phyloP scores from a whole-genome alignment of 2,888 invertebrate species.

The Dolichomitus sp. region DNA sequence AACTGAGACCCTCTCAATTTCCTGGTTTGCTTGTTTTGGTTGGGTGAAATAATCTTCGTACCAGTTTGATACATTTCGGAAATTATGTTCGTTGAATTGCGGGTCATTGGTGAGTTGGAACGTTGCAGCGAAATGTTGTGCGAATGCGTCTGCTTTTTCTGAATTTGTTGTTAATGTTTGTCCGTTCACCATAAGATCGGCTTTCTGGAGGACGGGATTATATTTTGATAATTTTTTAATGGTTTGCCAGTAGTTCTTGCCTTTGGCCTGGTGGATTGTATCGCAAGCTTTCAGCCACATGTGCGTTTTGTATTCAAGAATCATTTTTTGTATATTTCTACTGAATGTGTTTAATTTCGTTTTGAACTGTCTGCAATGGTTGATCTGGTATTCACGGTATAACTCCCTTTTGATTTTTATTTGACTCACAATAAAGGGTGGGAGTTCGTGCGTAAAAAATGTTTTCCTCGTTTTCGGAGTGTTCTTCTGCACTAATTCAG shows the following conservation, averaged over 20 bases:
- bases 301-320: background rate
- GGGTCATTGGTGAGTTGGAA: background rate
- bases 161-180: background rate
- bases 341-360: background rate
- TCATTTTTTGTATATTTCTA: constrained; percentile 18
- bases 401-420: too few relatives aligned
- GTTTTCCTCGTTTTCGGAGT: too few relatives aligned
- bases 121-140: background rate
- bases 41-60: constrained; percentile 2
- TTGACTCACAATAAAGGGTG: too few relatives aligned
- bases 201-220: background rate
- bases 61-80: constrained; percentile 6
- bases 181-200: constrained; percentile 7
- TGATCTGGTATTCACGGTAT: too few relatives aligned
- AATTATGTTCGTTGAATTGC: constrained; percentile 14
- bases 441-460: too few relatives aligned
- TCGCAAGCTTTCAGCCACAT: constrained; percentile 8
- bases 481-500: too few relatives aligned
- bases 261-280: background rate
- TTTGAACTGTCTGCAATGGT: background rate
- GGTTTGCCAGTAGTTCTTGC: constrained; percentile 8
- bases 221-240: constrained; percentile 17
- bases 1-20: background rate
- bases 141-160: constrained; percentile 31
- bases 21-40: background rate